Evolutionary conservation across 2,888 invertebrate species (phyloP).

Genomic region (Euplagia quadripunctaria): DNA sequence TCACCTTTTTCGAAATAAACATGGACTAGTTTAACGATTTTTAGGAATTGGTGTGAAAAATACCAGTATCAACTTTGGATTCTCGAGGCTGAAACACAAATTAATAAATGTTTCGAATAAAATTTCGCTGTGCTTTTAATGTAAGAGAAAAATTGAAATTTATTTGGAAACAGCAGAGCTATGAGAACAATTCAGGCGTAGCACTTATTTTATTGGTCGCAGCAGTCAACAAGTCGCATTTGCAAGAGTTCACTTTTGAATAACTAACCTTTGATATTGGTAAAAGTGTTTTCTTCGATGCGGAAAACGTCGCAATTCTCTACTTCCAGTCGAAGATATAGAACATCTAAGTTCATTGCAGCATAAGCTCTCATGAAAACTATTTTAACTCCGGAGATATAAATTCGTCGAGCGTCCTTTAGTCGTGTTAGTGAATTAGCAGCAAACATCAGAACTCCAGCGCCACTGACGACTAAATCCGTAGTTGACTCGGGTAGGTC

Average conservation of each 20-base stretch:
- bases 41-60: background rate
- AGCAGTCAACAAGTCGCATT: conserved; percentile 30
- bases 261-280: conserved; percentile 85
- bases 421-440: conserved; percentile 87
- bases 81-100: background rate
- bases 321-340: conserved; percentile 88
- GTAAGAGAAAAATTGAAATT: background rate
- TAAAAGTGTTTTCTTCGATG: conserved; percentile 89
- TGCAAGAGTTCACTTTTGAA: conserved; percentile 20
- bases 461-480: conserved; percentile 87
- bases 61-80: background rate
- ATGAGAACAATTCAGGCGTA: conserved; percentile 13
- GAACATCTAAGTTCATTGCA: conserved; percentile 88
- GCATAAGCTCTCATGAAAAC: conserved; percentile 87
- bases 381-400: conserved; percentile 82
- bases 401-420: conserved; percentile 85
- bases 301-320: conserved; percentile 87
- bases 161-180: background rate
- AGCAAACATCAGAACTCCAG: conserved; percentile 85
- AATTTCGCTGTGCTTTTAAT: conserved; percentile 3
- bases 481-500: conserved; percentile 87
- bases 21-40: background rate
- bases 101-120: background rate
- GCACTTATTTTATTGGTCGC: conserved; percentile 31
- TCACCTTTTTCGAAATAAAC: background rate